Conservation (phyloP, 53 echinoderm and acorn worm genomes). For the Apostichopus leukothele region DNA sequence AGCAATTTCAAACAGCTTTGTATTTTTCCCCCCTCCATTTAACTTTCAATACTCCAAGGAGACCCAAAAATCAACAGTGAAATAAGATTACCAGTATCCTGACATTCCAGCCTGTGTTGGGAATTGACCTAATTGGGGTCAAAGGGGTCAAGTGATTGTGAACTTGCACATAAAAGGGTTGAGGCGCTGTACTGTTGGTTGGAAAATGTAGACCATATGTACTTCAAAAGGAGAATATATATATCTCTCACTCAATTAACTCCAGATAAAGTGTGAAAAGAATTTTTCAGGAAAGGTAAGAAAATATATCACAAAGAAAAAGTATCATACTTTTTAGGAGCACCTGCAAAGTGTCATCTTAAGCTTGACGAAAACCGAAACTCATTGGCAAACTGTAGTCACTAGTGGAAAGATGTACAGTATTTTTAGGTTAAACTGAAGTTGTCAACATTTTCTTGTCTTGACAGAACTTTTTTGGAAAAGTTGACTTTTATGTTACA, state of each 20-base stretch:
- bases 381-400: too few species aligned
- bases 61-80: not conserved
- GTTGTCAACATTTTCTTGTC: too few species aligned
- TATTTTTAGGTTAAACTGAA: too few species aligned
- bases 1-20: conserved; percentile 39
- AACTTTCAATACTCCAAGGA: conserved; percentile 35
- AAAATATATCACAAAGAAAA: too few species aligned
- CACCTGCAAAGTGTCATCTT: too few species aligned
- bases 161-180: conserved; percentile 3
- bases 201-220: not conserved
- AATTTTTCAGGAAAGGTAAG: too few species aligned
- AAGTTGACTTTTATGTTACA: too few species aligned
- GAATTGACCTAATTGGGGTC: conserved; percentile 28
- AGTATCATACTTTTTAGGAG: too few species aligned
- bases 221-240: not conserved
- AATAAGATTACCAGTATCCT: not conserved
- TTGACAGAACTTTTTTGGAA: too few species aligned
- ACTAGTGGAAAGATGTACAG: too few species aligned
- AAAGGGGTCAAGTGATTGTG: not conserved
- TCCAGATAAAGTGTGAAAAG: not conserved
- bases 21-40: conserved; percentile 27
- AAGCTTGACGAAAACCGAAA: too few species aligned
- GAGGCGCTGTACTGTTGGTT: not conserved
- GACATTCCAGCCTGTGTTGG: not conserved
- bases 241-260: not conserved